Evolutionary conservation across 2,113 vertebrate genomes (phyloP).

Genomic region (Calonectris borealis): DNA sequence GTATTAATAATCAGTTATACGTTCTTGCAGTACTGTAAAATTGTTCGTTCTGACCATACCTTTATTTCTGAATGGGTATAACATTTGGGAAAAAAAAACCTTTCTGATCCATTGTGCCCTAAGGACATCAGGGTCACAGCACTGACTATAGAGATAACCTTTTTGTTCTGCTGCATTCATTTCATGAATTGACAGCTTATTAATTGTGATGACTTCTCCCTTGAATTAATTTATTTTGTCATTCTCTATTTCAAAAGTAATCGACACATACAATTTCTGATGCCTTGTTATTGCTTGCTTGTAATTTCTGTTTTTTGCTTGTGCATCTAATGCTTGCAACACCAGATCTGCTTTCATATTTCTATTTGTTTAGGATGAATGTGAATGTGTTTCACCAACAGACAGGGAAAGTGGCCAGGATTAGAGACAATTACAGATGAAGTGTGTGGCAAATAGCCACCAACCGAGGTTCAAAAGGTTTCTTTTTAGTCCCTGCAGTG

Average conservation of each 20-base stretch:
- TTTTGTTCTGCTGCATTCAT: slow-evolving; percentile 27
- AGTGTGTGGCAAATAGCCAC: background rate
- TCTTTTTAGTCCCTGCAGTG: slow-evolving; percentile 1
- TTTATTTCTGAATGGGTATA: slow-evolving; percentile 14
- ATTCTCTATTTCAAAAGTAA: slow-evolving; percentile 59
- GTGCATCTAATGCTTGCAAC: background rate
- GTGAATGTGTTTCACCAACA: background rate
- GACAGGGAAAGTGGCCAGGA: background rate
- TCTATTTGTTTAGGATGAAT: background rate
- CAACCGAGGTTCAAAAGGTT: background rate
- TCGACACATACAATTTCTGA: background rate
- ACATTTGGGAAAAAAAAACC: background rate
- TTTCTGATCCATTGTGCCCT: background rate
- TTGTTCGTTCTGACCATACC: background rate
- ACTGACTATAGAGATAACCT: slow-evolving; percentile 33
- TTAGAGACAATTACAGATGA: slow-evolving; percentile 24
- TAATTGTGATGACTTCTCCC: slow-evolving; percentile 43
- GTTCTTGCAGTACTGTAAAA: background rate
- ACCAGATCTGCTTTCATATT: background rate
- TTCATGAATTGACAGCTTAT: slow-evolving; percentile 30
- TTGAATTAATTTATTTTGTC: slow-evolving; percentile 64
- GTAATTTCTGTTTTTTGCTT: background rate
- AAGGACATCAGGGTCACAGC: slow-evolving; percentile 11
- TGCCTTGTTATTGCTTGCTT: background rate
- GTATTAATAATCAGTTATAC: background rate